Evolutionary conservation across 1,140 invertebrate genomes (phyloP).

Genomic region (Lepidotrigona ventralis): DNA sequence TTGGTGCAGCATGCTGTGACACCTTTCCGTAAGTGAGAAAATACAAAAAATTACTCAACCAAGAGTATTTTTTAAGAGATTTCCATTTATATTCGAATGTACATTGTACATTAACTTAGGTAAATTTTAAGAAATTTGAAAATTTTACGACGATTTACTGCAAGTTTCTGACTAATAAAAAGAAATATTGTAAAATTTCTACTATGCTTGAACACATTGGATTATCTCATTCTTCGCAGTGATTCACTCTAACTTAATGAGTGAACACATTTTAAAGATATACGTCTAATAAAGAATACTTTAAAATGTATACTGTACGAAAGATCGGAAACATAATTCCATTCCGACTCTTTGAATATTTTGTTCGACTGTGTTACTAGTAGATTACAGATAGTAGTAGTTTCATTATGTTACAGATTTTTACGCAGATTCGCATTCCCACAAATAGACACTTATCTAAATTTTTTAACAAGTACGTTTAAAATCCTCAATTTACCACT

Average conservation of each 20-base stretch:
- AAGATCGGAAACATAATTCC: neutral
- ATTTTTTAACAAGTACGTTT: too few relatives aligned
- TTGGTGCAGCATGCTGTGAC: neutral
- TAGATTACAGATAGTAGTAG: neutral
- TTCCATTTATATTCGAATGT: neutral
- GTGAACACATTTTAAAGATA: neutral
- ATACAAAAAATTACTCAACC: neutral
- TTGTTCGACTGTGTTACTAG: neutral
- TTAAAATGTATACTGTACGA: neutral
- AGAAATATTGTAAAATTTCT: neutral
- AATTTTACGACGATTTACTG: neutral
- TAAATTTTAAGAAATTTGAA: neutral
- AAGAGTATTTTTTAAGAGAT: neutral
- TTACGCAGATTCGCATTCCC: neutral
- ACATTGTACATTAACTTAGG: neutral
- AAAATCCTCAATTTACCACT: neutral
- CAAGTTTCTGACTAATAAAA: neutral
- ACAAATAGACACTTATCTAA: too few relatives aligned
- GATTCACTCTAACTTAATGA: too few relatives aligned
- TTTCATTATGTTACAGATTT: neutral
- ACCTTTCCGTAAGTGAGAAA: neutral
- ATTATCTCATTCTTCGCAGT: too few relatives aligned
- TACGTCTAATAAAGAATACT: neutral
- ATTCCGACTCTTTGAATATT: neutral
- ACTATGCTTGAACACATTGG: neutral